These are phyloP conservation scores for Galeopterus variegatus DNA, from an alignment of 2,113 vertebrate genomes.

Conservation along the genomic window DNA sequence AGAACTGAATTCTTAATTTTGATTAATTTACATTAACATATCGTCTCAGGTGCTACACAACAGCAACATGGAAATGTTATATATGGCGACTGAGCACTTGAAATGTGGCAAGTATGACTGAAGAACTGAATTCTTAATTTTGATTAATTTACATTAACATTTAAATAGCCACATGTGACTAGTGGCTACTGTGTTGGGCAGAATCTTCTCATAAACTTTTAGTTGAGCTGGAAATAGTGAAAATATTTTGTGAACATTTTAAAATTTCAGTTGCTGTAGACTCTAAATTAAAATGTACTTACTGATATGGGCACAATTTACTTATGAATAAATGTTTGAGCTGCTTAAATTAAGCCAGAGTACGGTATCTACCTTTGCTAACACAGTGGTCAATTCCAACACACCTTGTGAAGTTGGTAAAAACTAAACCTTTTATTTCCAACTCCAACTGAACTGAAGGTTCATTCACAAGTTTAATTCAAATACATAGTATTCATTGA, in stretches of 20 bases:
- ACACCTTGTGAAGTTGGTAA: background rate
- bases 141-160: background rate
- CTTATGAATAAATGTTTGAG: constrained; percentile 7
- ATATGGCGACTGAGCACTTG: background rate
- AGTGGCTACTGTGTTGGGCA: background rate
- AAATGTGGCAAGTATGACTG: background rate
- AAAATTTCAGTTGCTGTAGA: background rate
- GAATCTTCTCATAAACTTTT: background rate
- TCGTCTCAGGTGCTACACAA: too few relatives aligned
- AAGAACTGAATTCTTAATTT: background rate
- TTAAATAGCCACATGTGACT: background rate
- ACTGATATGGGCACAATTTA: background rate
- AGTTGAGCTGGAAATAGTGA: background rate
- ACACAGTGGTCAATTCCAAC: constrained; percentile 12
- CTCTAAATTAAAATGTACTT: background rate
- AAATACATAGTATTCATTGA: background rate
- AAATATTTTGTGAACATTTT: constrained; percentile 2
- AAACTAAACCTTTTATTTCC: constrained; percentile 25
- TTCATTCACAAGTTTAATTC: background rate
- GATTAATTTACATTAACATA: background rate
- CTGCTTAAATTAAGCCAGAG: constrained; percentile 10
- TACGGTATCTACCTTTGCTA: background rate
- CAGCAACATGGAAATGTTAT: background rate
- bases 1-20: background rate
- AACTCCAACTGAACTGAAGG: background rate